Percentiles rank a stretch among this genome's conserved stretches.
phyloP scores from a whole-genome alignment of 2,113 vertebrate genomes.

The Stictonetta naevosa region DNA sequence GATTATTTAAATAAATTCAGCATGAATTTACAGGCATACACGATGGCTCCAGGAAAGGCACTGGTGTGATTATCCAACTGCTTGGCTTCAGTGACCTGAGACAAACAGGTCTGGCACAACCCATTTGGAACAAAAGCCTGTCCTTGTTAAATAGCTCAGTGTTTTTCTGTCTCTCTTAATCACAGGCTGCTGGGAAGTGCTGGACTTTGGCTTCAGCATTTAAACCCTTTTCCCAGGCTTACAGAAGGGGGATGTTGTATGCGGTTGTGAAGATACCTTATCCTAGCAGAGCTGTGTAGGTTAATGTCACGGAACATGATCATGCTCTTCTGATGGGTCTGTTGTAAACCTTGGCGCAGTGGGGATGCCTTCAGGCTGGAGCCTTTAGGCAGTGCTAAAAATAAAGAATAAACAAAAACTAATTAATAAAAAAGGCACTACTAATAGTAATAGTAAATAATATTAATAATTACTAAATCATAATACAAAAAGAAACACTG shows the following conservation, averaged over 20 bases:
- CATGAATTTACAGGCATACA: not conserved
- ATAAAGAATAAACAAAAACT: too few species aligned
- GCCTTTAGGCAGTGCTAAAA: not conserved
- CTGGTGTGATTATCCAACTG: slow-evolving; percentile 11
- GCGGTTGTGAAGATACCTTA: not conserved
- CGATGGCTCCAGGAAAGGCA: not conserved
- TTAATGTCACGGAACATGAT: not conserved
- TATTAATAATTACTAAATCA: too few species aligned
- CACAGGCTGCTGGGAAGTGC: not conserved
- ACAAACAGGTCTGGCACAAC: slow-evolving; percentile 21
- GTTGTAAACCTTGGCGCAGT: not conserved
- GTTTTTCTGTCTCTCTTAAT: slow-evolving; percentile 10
- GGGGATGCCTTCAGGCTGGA: not conserved
- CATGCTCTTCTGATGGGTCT: not conserved
- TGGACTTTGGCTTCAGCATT: not conserved
- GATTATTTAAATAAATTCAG: slow-evolving; percentile 3
- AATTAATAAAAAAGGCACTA: not conserved
- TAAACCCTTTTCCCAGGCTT: slow-evolving; percentile 16
- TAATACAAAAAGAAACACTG: too few species aligned
- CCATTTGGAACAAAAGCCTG: slow-evolving; percentile 12
- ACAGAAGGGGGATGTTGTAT: not conserved
- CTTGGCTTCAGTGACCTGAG: slow-evolving; percentile 1
- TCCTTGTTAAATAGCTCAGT: not conserved
- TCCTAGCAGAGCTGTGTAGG: not conserved
- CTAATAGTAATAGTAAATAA: not conserved